A percentile compares a stretch with the other conserved stretches of the same genome.
Conservation (phyloP, 2,113 vertebrate species). For the Syngnathus floridae region DNA sequence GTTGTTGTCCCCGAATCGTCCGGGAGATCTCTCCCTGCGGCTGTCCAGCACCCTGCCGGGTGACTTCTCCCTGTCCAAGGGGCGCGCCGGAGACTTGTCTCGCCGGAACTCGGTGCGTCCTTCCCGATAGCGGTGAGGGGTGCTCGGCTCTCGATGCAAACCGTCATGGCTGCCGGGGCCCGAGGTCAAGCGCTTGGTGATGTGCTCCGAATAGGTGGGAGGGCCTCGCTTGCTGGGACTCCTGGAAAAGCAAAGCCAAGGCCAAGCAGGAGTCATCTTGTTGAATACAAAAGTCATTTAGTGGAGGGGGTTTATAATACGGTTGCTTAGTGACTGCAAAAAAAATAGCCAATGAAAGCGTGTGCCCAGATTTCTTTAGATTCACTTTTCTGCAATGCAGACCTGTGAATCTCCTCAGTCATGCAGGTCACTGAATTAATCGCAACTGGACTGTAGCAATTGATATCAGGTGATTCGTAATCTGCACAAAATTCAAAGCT, state of each 20-base stretch:
- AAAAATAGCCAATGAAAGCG: no score
- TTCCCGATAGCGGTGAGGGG: constrained; percentile 92
- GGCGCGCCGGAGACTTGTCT: constrained; percentile 93
- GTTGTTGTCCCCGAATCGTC: constrained; percentile 86
- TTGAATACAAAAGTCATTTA: background rate
- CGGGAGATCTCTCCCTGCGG: constrained; percentile 87
- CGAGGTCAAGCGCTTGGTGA: constrained; percentile 88
- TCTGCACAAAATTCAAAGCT: background rate
- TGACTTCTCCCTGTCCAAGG: constrained; percentile 91
- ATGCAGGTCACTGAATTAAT: background rate
- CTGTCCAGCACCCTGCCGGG: constrained; percentile 88
- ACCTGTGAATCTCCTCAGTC: background rate
- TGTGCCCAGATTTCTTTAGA: no score
- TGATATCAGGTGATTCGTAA: background rate
- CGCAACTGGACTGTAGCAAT: background rate
- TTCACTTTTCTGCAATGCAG: background rate
- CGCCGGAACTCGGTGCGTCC: constrained; percentile 89
- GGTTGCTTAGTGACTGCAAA: no score
- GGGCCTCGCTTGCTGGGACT: constrained; percentile 97
- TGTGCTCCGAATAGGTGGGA: constrained; percentile 97
- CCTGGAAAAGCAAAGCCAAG: constrained; percentile 48
- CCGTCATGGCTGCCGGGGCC: constrained; percentile 84
- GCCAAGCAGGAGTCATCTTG: no score
- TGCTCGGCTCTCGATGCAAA: constrained; percentile 91
- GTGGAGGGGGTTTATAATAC: no score